Evolutionary conservation across 2,888 invertebrate species (phyloP), one percentile per base, ranked within the genome.

Genomic region (Tipula lateralis): DNA sequence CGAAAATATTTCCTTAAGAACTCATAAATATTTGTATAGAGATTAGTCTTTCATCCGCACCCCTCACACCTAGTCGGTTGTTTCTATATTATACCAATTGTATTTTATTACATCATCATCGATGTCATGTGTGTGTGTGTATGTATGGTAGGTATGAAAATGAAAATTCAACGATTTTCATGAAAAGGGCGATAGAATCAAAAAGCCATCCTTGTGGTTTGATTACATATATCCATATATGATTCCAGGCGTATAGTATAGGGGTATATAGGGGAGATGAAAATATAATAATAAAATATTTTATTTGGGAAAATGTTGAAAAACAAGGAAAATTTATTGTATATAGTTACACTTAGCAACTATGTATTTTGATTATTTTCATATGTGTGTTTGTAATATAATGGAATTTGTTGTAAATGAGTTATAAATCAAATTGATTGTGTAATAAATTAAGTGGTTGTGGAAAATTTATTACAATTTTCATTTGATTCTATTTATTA

Each of bases 1-100:
- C 84, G 84, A 84, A 84, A 44, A 84, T 44, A 84, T 84, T 83
- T 83, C 83, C 83, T 82, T 82, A 82, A 82, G 30, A 82, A 82
- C 82, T 82, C 82, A 82, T 82, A 82, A 82, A 82, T 82, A 82
- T 82, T 82, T 82, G 82, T 82, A 82, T 30, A 82, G 82, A 82
- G 82, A 82, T 82, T 82, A 66, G 66, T 66, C 66, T 66, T 66
- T 66, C 66, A 29, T 82, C 82, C 30, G n/a, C 82, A 29, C 82
- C 82, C 82, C 5, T 4, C 82, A 80, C 29, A 24, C 29, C n/a
- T n/a, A n/a, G n/a, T n/a, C n/a, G n/a, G n/a, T n/a, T n/a, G n/a
- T 24, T 9, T 24, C 1, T 66, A 2, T 16, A 24, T 66, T 66
- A 24, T 24, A 24, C 24, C 66, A 24, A 24, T 66, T 66, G 19